Evolutionary conservation across 1,140 invertebrate genomes (phyloP).

Genomic region (Habropoda laboriosa): DNA sequence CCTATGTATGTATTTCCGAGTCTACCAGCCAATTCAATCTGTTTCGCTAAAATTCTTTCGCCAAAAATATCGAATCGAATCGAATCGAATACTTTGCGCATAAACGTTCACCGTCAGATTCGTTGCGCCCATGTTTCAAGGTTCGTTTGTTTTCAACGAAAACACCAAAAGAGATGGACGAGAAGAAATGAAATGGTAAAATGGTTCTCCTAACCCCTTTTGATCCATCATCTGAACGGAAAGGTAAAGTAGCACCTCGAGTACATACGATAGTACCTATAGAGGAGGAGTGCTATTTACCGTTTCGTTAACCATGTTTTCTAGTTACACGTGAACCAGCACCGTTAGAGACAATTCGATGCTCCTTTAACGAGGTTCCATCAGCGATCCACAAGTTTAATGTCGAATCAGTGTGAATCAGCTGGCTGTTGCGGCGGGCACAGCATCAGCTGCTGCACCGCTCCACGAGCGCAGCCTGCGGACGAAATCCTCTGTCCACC

Average conservation of each 20-base stretch:
- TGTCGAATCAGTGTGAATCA: not conserved
- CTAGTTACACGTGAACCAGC: not conserved
- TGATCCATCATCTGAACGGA: not conserved
- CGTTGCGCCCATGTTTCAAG: conserved; percentile 33
- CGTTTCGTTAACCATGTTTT: conserved; percentile 4
- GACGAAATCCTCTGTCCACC: conserved; percentile 51
- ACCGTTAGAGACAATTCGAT: conserved; percentile 1
- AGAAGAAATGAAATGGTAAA: conserved; percentile 4
- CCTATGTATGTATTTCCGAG: not conserved
- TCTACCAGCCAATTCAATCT: not conserved
- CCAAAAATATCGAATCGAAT: not conserved
- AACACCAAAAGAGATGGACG: too few relatives aligned
- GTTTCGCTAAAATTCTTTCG: conserved; percentile 8
- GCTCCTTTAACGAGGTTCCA: not conserved
- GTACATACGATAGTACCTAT: too few relatives aligned
- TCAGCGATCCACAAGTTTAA: not conserved
- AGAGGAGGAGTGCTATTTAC: not conserved
- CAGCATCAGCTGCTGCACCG: not conserved
- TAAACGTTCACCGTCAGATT: conserved; percentile 72
- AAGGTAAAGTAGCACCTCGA: too few relatives aligned
- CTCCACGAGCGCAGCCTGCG: not conserved
- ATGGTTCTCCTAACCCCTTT: not conserved
- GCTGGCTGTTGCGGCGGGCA: not conserved
- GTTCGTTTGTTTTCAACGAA: not conserved
- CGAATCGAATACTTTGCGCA: not conserved